Conservation (phyloP, 2,113 vertebrate genomes). For the Alethe castanea region DNA sequence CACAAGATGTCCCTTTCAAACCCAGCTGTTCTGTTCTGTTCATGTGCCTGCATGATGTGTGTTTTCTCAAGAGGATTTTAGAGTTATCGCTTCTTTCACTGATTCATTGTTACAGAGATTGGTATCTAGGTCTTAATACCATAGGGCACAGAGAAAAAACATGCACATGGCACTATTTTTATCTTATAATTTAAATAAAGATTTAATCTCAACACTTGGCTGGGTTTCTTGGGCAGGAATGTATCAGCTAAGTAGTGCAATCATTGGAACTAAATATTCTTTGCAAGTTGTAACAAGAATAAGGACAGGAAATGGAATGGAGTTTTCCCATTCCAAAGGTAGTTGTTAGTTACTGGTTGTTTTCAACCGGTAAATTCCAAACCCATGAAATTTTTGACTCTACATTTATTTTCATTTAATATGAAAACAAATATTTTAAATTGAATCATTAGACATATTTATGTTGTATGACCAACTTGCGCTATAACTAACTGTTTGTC, state of each 20-base stretch:
- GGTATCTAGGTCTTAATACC: background rate
- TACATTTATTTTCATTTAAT: background rate
- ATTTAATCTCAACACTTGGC: conserved; percentile 32
- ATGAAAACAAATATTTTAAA: background rate
- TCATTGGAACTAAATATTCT: conserved; percentile 14
- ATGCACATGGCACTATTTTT: conserved; percentile 33
- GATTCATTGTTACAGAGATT: background rate
- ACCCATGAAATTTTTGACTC: background rate
- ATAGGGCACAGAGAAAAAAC: background rate
- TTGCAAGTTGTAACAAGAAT: conserved; percentile 6
- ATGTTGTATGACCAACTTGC: background rate
- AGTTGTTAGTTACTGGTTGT: background rate
- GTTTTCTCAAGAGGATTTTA: background rate
- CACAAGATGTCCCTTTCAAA: background rate
- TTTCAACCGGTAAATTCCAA: background rate
- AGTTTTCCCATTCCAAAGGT: conserved; percentile 11
- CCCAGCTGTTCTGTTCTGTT: background rate
- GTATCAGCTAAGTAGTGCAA: background rate
- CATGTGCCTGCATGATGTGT: accelerated
- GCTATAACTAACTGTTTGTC: background rate
- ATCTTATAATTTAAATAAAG: conserved; percentile 34
- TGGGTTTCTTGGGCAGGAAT: background rate
- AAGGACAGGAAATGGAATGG: background rate
- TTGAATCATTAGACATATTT: background rate
- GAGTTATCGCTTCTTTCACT: background rate